Evolutionary conservation across 2,888 invertebrate species (phyloP).

Genomic region (Leucozona laternaria): DNA sequence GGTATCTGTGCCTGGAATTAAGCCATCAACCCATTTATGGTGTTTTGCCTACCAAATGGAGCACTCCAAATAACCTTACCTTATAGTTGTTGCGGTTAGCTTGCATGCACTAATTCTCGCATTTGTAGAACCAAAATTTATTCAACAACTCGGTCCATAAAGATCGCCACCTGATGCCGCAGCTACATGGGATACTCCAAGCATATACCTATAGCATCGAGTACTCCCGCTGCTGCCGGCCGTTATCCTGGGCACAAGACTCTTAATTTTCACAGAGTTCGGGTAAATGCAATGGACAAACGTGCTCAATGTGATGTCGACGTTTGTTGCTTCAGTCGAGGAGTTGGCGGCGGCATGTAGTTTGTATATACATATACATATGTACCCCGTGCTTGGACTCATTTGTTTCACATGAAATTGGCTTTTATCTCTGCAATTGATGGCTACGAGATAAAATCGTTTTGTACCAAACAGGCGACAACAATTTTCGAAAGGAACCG

Average conservation of each 20-base stretch:
- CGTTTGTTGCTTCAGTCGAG: conserved; percentile 26
- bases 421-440: conserved; percentile 73
- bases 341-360: conserved; percentile 33
- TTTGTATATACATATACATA: no score
- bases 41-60: conserved; percentile 65
- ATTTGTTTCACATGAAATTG: conserved; percentile 72
- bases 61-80: conserved; percentile 64
- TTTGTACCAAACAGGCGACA: conserved; percentile 66
- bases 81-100: conserved; percentile 28
- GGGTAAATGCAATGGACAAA: conserved; percentile 22
- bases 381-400: conserved; percentile 53
- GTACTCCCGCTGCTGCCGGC: conserved; percentile 28
- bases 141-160: conserved; percentile 67
- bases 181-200: conserved; percentile 5
- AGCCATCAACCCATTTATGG: conserved; percentile 74
- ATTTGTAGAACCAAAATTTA: conserved; percentile 73
- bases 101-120: conserved; percentile 70
- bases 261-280: conserved; percentile 51
- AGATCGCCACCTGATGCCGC: conserved; percentile 67
- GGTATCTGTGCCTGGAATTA: conserved; percentile 53
- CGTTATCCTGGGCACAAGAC: conserved; percentile 57
- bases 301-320: conserved; percentile 15
- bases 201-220: neutral
- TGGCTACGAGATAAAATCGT: conserved; percentile 74
- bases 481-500: conserved; percentile 66